Base-by-base conservation (phyloP, 2,113 vertebrate genomes). In the Archocentrus centrarchus region DNA sequence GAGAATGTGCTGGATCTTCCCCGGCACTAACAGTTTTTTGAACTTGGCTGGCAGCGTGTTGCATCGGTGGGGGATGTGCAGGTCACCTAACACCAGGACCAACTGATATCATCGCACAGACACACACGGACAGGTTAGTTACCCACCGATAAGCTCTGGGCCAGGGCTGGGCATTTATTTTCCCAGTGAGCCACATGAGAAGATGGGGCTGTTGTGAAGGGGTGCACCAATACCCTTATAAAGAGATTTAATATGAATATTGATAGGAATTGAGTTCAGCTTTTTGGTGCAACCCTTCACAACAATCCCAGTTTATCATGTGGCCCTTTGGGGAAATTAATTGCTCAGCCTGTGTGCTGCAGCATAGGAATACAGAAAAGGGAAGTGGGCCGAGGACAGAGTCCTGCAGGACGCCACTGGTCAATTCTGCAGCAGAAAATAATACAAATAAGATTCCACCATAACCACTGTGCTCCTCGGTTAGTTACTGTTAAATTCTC, bases 1-100 rank as follows among this genome's bases (percentile, higher is more conserved):
- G 79, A 99, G 97, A 61, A 99, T 99, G 94, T 99, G 99, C 79
- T 99, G 99, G 93, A 99, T 99, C 95, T 99, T 99, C 7, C 99
- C 99, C 2, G 99, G 99, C 6, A 99, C 99, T 94, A 99, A 94
- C 86, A 99, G 95, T 86, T 99, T 99, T 92, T 99, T 99, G 95
- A 99, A 99, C 93, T 99, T 99, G 88, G 98, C 98, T 1, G 99
- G 99, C 82, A 99, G 94, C 77, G 98, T 98, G 96, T 99, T 99
- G 95, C 99, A 99, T 78, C 99, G 97, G 83, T 99, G 98, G 14
- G 98, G 98, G 89, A 99, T 99, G 93, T 99, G 98, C 89, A 99
- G 97, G 59, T 99, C 99, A 94, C 99, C 99, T 94, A 99, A 95
- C 64, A 99, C 99, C 95, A 99, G 94, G 96, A 99, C 99, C 98